Percentiles rank a stretch among this genome's conserved stretches.
phyloP scores from a whole-genome alignment of 2,797 vertebrate genomes.

The Pempheris klunzingeri region DNA sequence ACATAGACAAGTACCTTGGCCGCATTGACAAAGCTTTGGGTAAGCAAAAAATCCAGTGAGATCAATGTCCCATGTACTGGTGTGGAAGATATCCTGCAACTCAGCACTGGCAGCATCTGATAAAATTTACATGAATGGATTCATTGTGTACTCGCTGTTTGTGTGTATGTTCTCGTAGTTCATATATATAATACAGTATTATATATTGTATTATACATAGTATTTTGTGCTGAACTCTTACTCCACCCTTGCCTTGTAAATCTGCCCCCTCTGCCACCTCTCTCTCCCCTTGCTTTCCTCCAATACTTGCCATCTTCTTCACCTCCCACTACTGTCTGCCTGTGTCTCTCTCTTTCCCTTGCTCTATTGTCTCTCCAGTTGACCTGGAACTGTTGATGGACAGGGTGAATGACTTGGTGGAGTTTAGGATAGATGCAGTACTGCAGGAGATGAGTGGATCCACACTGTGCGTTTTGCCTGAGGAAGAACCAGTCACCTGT shows the following conservation, averaged over 20 bases:
- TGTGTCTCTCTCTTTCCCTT: neutral
- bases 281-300: neutral
- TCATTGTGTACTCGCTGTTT: neutral
- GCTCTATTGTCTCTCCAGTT: slow-evolving; percentile 73
- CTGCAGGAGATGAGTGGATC: slow-evolving; percentile 90
- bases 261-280: neutral
- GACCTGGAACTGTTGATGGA: slow-evolving; percentile 91
- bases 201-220: no score
- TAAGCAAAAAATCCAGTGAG: slow-evolving; percentile 70
- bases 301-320: neutral
- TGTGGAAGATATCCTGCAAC: slow-evolving; percentile 22
- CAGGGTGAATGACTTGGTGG: slow-evolving; percentile 90
- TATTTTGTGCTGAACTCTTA: neutral
- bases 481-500: slow-evolving; percentile 89
- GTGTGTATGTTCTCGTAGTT: slow-evolving; percentile 3
- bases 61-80: slow-evolving; percentile 30
- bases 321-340: neutral
- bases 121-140: slow-evolving; percentile 31
- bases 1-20: slow-evolving; percentile 90
- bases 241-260: neutral
- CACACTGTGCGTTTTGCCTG: slow-evolving; percentile 89
- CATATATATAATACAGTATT: no score
- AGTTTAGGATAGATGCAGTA: slow-evolving; percentile 92
- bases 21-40: slow-evolving; percentile 87
- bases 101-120: slow-evolving; percentile 27